Base-by-base conservation (phyloP, 1,140 invertebrate species). In the Listronotus bonariensis region DNA sequence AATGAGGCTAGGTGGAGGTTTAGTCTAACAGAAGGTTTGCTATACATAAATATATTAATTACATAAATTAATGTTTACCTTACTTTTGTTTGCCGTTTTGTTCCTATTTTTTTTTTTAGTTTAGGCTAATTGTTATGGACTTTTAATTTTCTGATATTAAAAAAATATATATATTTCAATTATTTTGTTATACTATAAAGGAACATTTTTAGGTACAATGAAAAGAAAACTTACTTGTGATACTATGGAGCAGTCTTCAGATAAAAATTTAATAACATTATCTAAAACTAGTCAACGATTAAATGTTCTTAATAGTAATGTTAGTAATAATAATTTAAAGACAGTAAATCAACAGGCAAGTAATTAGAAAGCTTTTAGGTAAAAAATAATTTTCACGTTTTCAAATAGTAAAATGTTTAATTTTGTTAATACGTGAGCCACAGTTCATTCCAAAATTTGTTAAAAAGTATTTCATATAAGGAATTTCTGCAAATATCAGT, bases 201-300 rank as follows among this genome's bases (percentile, higher is more conserved):
- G 5, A 26, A 26, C 20, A 26, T 51, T 49, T 62, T 31, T 43
- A 58, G 69, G 70, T 12, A 69, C 65, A 45, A 65, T 71, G 18
- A 78, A 77, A 55, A 41, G 76, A 14, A 77, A 77, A 58, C 70
- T 72, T n/a, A 67, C 60, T 36, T 70, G 65, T 59, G 76, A 76
- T 45, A 41, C 53, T n/a, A 41, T 54, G 12, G 58, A 62, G 12
- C 62, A 60, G 40, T 42, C 42, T 10, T 55, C 31, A 43, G 67
- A 74, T 18, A 71, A 69, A 45, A 72, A 72, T 38, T 43, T 72
- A 17, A 71, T 72, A 14, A 68, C 57, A 14, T 40, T 70, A 42
- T 40, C 71, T 10, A 72, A 68, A 51, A 68, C 58, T 14, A 65
- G 63, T 20, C 70, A 72, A 45, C 56, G 65, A 45, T 49, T 68